Evolutionary conservation across 2,113 vertebrate species (phyloP).

Genomic region (Corydoras maculifer): DNA sequence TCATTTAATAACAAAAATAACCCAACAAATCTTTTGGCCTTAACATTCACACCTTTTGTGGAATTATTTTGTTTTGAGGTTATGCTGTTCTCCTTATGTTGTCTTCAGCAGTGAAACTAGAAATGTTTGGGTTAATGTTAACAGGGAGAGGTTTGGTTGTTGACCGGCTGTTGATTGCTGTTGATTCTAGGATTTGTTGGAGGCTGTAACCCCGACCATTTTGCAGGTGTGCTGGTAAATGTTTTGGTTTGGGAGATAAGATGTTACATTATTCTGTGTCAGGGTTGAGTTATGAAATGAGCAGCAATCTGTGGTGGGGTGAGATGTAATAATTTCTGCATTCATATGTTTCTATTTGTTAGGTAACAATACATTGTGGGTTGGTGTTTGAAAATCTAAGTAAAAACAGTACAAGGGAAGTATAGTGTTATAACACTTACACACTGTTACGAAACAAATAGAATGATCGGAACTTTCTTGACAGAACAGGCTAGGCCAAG

Average conservation of each 20-base stretch:
- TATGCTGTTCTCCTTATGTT: constrained; percentile 19
- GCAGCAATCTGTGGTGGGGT: not conserved
- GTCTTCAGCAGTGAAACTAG: not conserved
- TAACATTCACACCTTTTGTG: not conserved
- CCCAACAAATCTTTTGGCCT: not conserved
- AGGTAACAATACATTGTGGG: no score
- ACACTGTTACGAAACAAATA: no score
- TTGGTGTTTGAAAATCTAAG: no score
- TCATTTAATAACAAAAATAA: not conserved
- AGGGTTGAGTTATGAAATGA: constrained; percentile 10
- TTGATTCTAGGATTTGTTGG: constrained; percentile 44
- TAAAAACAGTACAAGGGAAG: no score
- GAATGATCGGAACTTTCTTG: no score
- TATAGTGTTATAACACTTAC: no score
- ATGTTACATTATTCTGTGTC: not conserved
- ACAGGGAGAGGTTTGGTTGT: constrained; percentile 31
- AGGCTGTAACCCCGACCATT: constrained; percentile 31
- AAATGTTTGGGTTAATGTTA: constrained; percentile 51
- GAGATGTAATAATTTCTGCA: not conserved
- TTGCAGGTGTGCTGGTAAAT: constrained; percentile 55
- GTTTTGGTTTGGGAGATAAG: constrained; percentile 45
- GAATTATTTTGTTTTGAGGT: not conserved
- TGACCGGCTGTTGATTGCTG: constrained; percentile 43
- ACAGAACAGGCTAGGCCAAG: no score
- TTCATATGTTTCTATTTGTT: not conserved